Base-by-base conservation (phyloP, 2,888 invertebrate species). In the Cheilosia soror region DNA sequence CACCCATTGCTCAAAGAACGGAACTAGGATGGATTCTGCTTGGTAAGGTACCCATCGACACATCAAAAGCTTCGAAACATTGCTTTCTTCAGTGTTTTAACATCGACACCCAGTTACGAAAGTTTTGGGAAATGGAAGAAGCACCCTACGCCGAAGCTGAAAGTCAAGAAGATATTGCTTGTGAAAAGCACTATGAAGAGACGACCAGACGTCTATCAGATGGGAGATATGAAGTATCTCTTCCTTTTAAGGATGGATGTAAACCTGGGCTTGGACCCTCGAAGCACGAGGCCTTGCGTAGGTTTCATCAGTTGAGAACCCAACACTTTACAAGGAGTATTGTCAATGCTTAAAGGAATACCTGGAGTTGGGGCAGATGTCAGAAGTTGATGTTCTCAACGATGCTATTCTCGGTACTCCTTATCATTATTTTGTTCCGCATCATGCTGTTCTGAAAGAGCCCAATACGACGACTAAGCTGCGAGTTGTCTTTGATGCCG, bases 21-120 rank as follows among this genome's bases (percentile, higher is more conserved):
- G n/a, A 71, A 9, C 9, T 58, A n/a, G 58, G 60, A 9, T 58
- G 58, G 58, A 71, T 60, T 29, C 15, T 69, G 6, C n/a, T 69
- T 4, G 71, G 40, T 31, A 71, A 71, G 27, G 37, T 40, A 25
- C 49, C 37, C 9, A 31, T 31, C 20, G 47, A 40, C 15, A 5
- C 53, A 57, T 4, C 15, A 27, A 44, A 6, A 0, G 3, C 27
- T 15, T 31, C n/a, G 31, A 47, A 15, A 47, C 13, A 40, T 4
- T 31, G 47, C 47, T 65, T 65, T 9, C 13, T 51, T 20, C 51
- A 65, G 40, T 13, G 11, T 9, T 5, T 47, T 63, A 31, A 47
- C 20, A 33, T 63, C 29, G 27, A 60, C 29, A 20, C 20, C 58
- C 40, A 40, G 13, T 58, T 58, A 62, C 9, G 33, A 4, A 63